Percentiles rank a stretch among this genome's conserved stretches.
phyloP scores from a whole-genome alignment of 2,888 invertebrate genomes.

The Mylabris sibirica region DNA sequence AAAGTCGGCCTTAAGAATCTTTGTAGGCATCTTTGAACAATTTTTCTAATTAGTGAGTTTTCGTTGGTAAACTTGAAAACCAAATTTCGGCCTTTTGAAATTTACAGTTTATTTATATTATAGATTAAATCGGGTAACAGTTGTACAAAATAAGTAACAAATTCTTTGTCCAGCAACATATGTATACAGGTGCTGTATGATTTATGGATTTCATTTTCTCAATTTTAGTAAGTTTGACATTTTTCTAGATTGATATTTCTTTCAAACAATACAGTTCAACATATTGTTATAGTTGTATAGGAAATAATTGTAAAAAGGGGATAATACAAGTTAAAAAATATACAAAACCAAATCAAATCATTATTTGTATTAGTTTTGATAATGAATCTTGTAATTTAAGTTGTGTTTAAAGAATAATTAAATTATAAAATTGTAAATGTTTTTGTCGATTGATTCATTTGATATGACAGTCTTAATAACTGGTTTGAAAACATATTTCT shows the following conservation, averaged over 20 bases:
- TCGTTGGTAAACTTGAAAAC: neutral
- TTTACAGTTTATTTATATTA: neutral
- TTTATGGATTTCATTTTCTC: conserved; percentile 22
- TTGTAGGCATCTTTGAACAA: too few relatives aligned
- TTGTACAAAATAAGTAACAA: neutral
- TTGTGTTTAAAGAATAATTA: neutral
- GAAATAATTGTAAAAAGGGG: neutral
- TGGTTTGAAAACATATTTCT: neutral
- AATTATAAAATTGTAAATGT: neutral
- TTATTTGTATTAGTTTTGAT: neutral
- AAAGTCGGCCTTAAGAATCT: too few relatives aligned
- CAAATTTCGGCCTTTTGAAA: neutral
- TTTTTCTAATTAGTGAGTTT: neutral
- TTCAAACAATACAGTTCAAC: conserved; percentile 11
- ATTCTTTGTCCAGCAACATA: conserved; percentile 10
- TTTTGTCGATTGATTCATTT: neutral
- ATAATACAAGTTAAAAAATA: neutral
- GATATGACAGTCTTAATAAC: neutral
- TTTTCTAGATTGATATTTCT: conserved; percentile 20
- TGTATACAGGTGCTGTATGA: conserved; percentile 17
- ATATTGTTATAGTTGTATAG: conserved; percentile 4
- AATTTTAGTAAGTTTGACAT: conserved; percentile 19
- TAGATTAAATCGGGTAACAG: neutral
- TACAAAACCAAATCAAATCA: neutral
- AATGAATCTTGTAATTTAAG: neutral